Percentiles rank a stretch among this genome's conserved stretches.
Evolutionary conservation across 2,113 vertebrate genomes (phyloP).

Genomic region (Prochilodus magdalenae): DNA sequence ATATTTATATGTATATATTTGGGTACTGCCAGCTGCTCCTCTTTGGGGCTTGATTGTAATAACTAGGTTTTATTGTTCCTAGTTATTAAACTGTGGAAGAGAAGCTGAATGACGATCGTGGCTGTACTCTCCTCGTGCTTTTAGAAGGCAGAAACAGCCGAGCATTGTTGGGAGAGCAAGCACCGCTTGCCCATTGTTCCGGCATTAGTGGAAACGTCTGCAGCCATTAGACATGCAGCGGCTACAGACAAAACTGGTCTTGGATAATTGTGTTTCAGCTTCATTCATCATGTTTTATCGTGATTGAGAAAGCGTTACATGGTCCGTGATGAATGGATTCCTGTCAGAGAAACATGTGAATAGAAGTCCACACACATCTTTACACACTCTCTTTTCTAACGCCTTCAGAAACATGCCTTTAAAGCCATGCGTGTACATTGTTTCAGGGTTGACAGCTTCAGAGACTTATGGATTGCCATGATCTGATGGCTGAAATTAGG

Average conservation of each 20-base stretch:
- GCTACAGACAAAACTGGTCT: constrained; percentile 33
- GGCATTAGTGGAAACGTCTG: constrained; percentile 24
- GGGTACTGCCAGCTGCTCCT: constrained; percentile 10
- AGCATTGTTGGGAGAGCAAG: constrained; percentile 27
- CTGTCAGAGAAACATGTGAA: not conserved
- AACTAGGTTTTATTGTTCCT: constrained; percentile 44
- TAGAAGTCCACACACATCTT: not conserved
- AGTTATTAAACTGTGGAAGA: constrained; percentile 32
- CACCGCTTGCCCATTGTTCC: constrained; percentile 40
- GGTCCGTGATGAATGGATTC: constrained; percentile 30
- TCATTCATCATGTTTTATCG: constrained; percentile 42
- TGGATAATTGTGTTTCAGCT: constrained; percentile 43
- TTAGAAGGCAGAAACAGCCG: constrained; percentile 9
- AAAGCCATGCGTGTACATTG: not conserved
- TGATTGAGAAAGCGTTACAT: not conserved
- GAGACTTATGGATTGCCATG: not conserved
- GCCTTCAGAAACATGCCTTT: not conserved
- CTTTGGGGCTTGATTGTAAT: constrained; percentile 54
- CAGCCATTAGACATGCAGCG: not conserved
- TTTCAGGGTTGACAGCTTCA: not conserved
- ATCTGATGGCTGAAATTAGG: not conserved
- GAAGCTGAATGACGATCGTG: constrained; percentile 6
- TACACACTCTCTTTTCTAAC: not conserved
- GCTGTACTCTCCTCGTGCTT: not conserved
- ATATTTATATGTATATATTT: constrained; percentile 20